Evolutionary conservation across 2,113 vertebrate genomes (phyloP), one percentile per base, ranked within the genome.

Genomic region (Fregata magnificens): DNA sequence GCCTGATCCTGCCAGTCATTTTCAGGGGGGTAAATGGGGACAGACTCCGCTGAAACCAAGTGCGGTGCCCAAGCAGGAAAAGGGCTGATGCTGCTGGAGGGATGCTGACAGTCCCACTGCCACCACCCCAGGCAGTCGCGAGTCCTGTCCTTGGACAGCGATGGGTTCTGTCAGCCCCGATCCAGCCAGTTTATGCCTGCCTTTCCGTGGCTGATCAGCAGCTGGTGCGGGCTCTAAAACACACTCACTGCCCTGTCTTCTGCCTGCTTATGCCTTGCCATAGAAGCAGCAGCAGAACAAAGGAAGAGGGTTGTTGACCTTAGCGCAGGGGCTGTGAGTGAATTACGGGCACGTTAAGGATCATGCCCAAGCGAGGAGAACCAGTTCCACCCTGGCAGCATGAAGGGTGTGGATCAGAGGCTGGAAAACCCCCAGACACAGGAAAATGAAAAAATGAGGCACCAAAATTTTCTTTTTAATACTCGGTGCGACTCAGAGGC

Each of bases 391-490:
- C 14, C 4, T 52, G 45, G 6, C 63, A 79, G 52, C 0, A 0
- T 14, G 32, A 56, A 89, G 86, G 72, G 86, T 55, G 94, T 92
- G 89, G 80, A 89, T 79, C 16, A 36, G 72, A 66, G 65, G 40
- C 73, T 95, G 93, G 95, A 96, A 97, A 96, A 59, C 44, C 90
- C 86, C 84, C 73, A 85, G 47, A 82, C 62, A 85, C 13, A 56
- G 89, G 73, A 82, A 91, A 90, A 93, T 36, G 56, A 76, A 91
- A 77, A 87, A 74, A 87, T 31, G 58, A 94, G 52, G 73, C 49
- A 79, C 40, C 38, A 86, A 91, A 62, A 28, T 71, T 67, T 59
- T 66, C 77, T 59, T 67, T 78, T 44, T 38, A 63, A 55, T 16
- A 5, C 26, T 76, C 0, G 0, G 4, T n/a, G 52, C 87, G 91